phyloP scores from a whole-genome alignment of 53 echinoderm and acorn worm species.

The Echinarachnius parma region DNA sequence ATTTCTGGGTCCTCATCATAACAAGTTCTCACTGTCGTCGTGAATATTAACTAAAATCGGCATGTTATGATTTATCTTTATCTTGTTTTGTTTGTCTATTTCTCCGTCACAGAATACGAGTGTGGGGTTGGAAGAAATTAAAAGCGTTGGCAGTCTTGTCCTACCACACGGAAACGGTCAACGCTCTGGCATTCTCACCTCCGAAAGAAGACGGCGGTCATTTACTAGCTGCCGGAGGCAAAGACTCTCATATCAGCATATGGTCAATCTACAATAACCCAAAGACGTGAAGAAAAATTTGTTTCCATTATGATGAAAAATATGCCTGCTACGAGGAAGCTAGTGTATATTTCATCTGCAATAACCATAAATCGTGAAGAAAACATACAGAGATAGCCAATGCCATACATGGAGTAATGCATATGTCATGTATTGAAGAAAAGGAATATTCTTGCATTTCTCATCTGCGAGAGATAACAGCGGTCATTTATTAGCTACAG shows the following conservation, averaged over 20 bases:
- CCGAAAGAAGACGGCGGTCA: slow-evolving; percentile 36
- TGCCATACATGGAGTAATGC: no score
- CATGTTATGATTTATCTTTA: no score
- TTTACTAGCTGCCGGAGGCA: slow-evolving; percentile 80
- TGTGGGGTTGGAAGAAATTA: slow-evolving; percentile 76
- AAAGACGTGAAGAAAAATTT: slow-evolving; percentile 23
- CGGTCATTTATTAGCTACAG: no score
- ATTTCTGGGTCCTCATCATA: neutral
- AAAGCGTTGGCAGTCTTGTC: slow-evolving; percentile 78
- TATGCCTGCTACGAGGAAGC: no score
- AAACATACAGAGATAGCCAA: no score
- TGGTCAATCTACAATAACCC: slow-evolving; percentile 85
- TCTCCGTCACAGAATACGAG: slow-evolving; percentile 64
- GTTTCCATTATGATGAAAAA: no score
- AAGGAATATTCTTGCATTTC: no score
- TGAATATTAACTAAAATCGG: no score
- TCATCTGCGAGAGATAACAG: no score
- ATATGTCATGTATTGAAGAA: no score
- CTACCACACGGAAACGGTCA: slow-evolving; percentile 74
- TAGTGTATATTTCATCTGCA: no score
- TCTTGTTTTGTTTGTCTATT: neutral
- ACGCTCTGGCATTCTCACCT: slow-evolving; percentile 65
- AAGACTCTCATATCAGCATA: slow-evolving; percentile 91
- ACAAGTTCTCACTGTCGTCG: neutral
- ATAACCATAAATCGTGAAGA: no score